phyloP scores from a whole-genome alignment of 2,797 vertebrate genomes.

The Melanotaenia nigrans region DNA sequence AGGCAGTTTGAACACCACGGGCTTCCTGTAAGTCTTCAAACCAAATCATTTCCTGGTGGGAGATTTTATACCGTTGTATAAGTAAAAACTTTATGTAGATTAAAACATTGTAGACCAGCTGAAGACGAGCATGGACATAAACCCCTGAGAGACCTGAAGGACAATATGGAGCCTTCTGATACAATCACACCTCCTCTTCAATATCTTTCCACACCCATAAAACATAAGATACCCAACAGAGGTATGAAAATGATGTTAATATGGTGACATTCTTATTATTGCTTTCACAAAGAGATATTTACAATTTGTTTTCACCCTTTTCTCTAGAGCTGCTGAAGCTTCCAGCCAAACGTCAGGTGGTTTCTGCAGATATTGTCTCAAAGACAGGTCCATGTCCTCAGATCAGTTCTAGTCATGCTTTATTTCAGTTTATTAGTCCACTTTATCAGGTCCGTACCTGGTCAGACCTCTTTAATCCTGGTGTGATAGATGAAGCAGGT shows the following conservation, averaged over 20 bases:
- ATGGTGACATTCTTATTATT: not conserved
- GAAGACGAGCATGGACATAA: not conserved
- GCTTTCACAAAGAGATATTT: not conserved
- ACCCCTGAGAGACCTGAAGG: not conserved
- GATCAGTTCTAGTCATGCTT: no score
- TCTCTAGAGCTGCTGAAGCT: not conserved
- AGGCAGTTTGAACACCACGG: no score
- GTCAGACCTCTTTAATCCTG: no score
- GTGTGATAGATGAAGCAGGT: no score
- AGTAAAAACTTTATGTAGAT: no score
- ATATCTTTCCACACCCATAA: not conserved
- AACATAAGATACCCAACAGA: not conserved
- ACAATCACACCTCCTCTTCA: not conserved
- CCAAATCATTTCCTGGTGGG: no score
- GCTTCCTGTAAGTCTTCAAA: constrained; percentile 8
- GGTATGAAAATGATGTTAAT: constrained; percentile 1
- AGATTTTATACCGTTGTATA: no score
- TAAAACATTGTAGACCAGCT: no score
- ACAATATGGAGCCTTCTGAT: not conserved
- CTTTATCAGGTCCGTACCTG: no score
- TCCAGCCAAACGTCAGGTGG: not conserved
- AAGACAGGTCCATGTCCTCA: constrained; percentile 15
- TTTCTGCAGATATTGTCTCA: not conserved
- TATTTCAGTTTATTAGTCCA: no score
- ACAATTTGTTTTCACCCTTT: not conserved